Conservation (phyloP, 2,888 invertebrate species). For the Nezara viridula region DNA sequence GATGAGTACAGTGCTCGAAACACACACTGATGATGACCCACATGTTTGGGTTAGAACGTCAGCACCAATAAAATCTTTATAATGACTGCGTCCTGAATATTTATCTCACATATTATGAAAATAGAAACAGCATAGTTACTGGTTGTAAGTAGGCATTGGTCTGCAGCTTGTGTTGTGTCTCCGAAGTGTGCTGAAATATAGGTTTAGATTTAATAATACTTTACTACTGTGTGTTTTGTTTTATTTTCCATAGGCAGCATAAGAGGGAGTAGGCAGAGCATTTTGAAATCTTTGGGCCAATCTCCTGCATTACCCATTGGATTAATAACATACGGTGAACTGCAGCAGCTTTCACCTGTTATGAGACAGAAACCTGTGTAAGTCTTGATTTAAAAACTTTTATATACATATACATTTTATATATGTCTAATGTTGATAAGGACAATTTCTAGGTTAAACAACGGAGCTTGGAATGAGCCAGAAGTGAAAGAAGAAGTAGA, state of each 20-base stretch:
- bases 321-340: slow-evolving; percentile 60
- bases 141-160: no score
- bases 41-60: no score
- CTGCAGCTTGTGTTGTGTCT: not conserved
- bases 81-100: no score
- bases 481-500: slow-evolving; percentile 61
- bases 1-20: no score
- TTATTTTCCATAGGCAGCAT: slow-evolving; percentile 54
- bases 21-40: no score
- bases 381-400: not conserved
- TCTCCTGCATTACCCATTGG: slow-evolving; percentile 56
- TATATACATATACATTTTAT: not conserved
- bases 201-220: not conserved
- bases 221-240: not conserved
- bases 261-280: slow-evolving; percentile 59
- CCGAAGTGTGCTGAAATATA: not conserved
- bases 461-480: slow-evolving; percentile 46
- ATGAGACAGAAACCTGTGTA: slow-evolving; percentile 57
- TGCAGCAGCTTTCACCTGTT: slow-evolving; percentile 49
- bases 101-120: no score
- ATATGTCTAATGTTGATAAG: not conserved
- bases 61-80: no score
- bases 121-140: no score
- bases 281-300: slow-evolving; percentile 57
- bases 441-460: slow-evolving; percentile 56